Base-by-base conservation (phyloP, 1,140 invertebrate genomes). In the Whitmania pigra region DNA sequence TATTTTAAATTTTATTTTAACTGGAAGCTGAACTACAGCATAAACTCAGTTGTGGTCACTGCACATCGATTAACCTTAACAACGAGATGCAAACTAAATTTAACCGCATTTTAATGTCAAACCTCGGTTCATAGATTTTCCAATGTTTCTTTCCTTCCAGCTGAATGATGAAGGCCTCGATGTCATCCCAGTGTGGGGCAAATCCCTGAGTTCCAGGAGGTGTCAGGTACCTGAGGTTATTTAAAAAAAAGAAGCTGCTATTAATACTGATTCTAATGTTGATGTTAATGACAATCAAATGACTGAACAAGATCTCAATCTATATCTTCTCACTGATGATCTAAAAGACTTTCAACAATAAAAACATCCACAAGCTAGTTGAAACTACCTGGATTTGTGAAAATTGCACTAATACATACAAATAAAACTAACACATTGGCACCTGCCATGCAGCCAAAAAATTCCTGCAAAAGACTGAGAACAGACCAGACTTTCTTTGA, bases 151-250 rank as follows among this genome's bases (percentile, higher is more conserved):
- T 89, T 0, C 96, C 96, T 84, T 98, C 95, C 11, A 97, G 81
- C 84, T 99, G 96, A 54, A 99, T 78, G 72, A 99, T 88, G 81
- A 99, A 98, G 20, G 94, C 95, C 85, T 99, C 96, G 76, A 98
- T 97, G 78, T 99, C 95, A 85, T 99, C 95, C 82, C 90, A 98
- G 83, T 98, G 94, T 0, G 95, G 94, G 2, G 95, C 94, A 86
- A 98, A 98, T 0, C 95, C 94, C 86, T 97, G 94, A 77, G 90
- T 90, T 72, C 89, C 89, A 13, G 93, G 88, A 20, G 95, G 95
- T n/a, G 95, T 97, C 66, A 98, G 80, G 79, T 97, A 98, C 18
- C 85, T 86, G 75, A 60, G 77, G 72, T 49, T 49, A 49, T 49
- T 49, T 49, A 13, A 49, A 17, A 49, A 11, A 15, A n/a, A n/a